These are phyloP conservation scores for Arctocebus calabarensis DNA, from an alignment of 2,797 vertebrate species.

Conservation along the genomic window DNA sequence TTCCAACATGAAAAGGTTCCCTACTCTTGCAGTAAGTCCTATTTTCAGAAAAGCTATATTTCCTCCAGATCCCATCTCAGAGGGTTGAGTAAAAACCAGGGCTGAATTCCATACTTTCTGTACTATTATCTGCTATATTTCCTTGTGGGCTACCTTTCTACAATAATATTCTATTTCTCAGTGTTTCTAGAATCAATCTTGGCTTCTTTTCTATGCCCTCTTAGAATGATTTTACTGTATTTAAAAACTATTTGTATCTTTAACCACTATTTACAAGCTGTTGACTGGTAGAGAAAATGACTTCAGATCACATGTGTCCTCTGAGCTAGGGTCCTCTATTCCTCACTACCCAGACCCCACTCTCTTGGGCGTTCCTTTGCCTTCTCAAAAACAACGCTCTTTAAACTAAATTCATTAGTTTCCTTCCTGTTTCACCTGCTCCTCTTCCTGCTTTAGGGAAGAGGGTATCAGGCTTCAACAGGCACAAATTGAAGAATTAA, in stretches of 20 bases:
- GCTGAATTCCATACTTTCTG: background rate
- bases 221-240: background rate
- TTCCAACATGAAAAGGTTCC: background rate
- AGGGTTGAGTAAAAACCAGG: background rate
- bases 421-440: background rate
- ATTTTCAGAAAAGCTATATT: background rate
- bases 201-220: background rate
- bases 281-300: background rate
- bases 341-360: background rate
- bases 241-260: background rate
- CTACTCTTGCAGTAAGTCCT: background rate
- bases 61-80: background rate
- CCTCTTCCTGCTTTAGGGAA: background rate
- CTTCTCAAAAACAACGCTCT: background rate
- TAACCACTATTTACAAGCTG: background rate
- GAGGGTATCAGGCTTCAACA: background rate
- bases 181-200: background rate
- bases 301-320: background rate
- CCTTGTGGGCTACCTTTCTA: background rate
- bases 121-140: background rate
- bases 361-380: background rate
- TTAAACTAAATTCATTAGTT: background rate
- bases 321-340: background rate
- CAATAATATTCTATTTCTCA: background rate
- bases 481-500: background rate